These are phyloP conservation scores for Gymnocypris eckloni DNA, from an alignment of 2,797 vertebrate genomes.

Conservation along the genomic window DNA sequence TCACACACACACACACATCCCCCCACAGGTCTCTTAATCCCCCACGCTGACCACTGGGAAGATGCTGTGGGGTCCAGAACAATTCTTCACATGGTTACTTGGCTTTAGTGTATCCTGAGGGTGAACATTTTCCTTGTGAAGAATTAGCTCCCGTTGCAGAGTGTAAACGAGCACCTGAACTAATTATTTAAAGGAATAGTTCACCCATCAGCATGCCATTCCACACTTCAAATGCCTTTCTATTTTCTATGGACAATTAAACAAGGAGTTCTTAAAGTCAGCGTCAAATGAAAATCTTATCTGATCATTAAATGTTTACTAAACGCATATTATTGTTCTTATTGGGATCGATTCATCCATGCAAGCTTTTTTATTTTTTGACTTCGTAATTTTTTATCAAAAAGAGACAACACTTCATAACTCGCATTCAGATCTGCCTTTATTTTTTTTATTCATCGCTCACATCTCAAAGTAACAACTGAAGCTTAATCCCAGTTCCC, in stretches of 20 bases:
- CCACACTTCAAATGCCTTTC: background rate
- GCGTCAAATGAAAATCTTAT: background rate
- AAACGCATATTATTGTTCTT: background rate
- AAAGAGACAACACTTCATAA: background rate
- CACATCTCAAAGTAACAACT: background rate
- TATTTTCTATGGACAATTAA: background rate
- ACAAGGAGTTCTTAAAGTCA: background rate
- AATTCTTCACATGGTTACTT: conserved; percentile 81
- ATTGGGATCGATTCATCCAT: background rate
- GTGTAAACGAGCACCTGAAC: background rate
- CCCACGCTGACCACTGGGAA: conserved; percentile 73
- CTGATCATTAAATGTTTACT: background rate
- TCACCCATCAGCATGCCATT: background rate
- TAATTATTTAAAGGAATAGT: background rate
- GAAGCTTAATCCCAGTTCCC: background rate
- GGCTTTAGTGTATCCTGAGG: conserved; percentile 59
- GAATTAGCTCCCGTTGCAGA: background rate
- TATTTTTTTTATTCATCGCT: background rate
- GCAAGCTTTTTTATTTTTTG: background rate
- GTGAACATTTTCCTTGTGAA: conserved; percentile 7
- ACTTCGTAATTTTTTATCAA: background rate
- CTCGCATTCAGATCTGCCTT: background rate
- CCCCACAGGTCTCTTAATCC: conserved; percentile 67
- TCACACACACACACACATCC: conserved; percentile 60
- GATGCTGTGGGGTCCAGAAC: conserved; percentile 70